Conservation (phyloP, 2,888 invertebrate genomes). For the Temnothorax ravouxi region DNA sequence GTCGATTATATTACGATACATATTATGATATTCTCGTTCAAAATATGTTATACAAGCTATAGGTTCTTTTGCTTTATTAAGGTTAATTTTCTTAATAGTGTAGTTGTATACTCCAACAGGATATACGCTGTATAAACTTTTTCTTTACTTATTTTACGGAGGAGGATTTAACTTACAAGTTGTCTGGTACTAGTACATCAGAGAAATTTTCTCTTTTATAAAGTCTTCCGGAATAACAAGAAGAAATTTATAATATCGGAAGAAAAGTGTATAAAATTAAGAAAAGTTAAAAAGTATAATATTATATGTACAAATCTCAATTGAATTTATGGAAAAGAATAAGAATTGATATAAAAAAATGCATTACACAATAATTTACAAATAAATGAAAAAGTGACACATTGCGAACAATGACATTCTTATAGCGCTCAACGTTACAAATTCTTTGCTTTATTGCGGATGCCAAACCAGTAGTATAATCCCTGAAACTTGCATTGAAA, state of each 20-base stretch:
- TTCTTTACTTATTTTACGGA: neutral
- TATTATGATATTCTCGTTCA: neutral
- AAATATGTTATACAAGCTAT: neutral
- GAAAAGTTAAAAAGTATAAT: neutral
- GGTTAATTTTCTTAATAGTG: neutral
- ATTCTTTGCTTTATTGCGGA: neutral
- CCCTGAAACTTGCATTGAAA: conserved; percentile 1
- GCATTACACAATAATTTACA: neutral
- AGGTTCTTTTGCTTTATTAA: conserved; percentile 15
- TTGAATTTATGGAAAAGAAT: neutral
- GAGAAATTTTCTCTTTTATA: neutral
- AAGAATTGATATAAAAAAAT: neutral
- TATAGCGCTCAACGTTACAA: neutral
- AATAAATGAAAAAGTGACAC: neutral
- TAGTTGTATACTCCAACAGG: neutral
- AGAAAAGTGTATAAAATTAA: neutral
- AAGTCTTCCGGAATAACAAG: neutral
- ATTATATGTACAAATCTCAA: neutral
- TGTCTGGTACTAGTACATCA: neutral
- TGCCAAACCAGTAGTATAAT: neutral
- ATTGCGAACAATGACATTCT: neutral
- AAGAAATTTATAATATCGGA: conserved; percentile 3
- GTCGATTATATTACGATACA: conserved; percentile 19
- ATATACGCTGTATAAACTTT: neutral
- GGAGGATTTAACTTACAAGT: conserved; percentile 6